Evolutionary conservation across 2,113 vertebrate species (phyloP), one percentile per base, ranked within the genome.

Genomic region (Thalassarche chlororhynchos): DNA sequence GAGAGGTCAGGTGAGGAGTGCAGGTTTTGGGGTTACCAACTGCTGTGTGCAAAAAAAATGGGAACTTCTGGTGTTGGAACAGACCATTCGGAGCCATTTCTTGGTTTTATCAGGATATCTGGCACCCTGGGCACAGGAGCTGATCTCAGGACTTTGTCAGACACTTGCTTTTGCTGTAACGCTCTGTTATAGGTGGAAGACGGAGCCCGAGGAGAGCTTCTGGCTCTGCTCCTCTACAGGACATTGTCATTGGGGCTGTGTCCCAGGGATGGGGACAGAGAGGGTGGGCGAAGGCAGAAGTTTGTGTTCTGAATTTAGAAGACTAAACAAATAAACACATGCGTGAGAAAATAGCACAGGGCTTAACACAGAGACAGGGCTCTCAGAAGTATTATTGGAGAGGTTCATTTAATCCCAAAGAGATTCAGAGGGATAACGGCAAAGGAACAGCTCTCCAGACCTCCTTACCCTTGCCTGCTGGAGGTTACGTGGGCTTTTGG

Each of bases 321-420:
- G 84, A 40, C 84, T 96, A 69, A 97, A 92, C 81, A 92, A 87
- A 97, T 94, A 96, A 92, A 96, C 81, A 86, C 60, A 3, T 12
- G 34, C 66, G 83, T 32, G 87, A 89, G 65, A 94, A 91, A 96
- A 96, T 87, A 93, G 84, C 72, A 79, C 6, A 29, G 60, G 61
- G 87, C 68, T 97, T 96, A 92, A 65, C 46, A 8, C 44, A 93
- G 93, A 97, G 65, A 46, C 62, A 85, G 54, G 14, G 84, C 74
- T 76, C 74, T 96, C 71, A 58, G 66, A 52, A 84, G 84, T 72
- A 36, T 97, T 91, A 87, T 11, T 79, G 77, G 89, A 79, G 91
- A 89, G 70, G 89, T 78, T 85, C 46, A 75, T 96, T 93, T 96
- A 96, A 97, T 97, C 81, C 72, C 89, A 32, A 66, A 29, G 86